These are phyloP conservation scores for Cantharis nigra DNA, from an alignment of 2,888 invertebrate genomes.

Conservation along the genomic window DNA sequence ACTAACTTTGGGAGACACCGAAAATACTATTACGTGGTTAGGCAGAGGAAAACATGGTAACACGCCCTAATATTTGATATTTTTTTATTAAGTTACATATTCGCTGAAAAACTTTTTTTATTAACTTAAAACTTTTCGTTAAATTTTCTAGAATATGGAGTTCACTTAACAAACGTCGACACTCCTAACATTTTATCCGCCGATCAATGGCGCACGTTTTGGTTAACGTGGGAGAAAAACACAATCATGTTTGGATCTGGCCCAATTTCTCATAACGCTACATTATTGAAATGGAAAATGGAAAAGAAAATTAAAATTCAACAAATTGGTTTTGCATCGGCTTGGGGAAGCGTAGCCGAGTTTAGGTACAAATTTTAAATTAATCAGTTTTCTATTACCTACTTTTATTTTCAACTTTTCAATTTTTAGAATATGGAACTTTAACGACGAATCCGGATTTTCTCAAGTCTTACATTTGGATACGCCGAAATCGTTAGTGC, in stretches of 20 bases:
- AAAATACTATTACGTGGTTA: conserved; percentile 63
- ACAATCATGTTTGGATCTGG: conserved; percentile 64
- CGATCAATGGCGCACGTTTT: conserved; percentile 65
- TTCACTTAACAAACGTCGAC: conserved; percentile 63
- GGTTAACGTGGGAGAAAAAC: conserved; percentile 71
- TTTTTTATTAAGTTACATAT: not conserved
- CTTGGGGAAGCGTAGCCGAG: conserved; percentile 68
- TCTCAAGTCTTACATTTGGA: conserved; percentile 70
- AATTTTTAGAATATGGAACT: conserved; percentile 67
- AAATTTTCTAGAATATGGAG: conserved; percentile 62
- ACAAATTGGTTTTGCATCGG: conserved; percentile 66
- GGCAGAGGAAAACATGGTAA: conserved; percentile 69
- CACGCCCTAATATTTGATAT: conserved; percentile 12
- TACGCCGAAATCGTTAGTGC: conserved; percentile 66
- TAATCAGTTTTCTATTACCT: not conserved
- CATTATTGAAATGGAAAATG: conserved; percentile 65
- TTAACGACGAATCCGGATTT: conserved; percentile 72
- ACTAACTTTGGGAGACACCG: conserved; percentile 64
- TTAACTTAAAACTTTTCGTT: not conserved
- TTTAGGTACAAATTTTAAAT: conserved; percentile 58
- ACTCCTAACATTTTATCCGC: conserved; percentile 64
- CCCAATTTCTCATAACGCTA: conserved; percentile 60
- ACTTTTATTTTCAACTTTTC: not conserved
- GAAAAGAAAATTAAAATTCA: conserved; percentile 64
- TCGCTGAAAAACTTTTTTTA: not conserved